A percentile compares a stretch with the other conserved stretches of the same genome.
phyloP scores from a whole-genome alignment of 2,888 invertebrate species.

The Cremastinae sp. region DNA sequence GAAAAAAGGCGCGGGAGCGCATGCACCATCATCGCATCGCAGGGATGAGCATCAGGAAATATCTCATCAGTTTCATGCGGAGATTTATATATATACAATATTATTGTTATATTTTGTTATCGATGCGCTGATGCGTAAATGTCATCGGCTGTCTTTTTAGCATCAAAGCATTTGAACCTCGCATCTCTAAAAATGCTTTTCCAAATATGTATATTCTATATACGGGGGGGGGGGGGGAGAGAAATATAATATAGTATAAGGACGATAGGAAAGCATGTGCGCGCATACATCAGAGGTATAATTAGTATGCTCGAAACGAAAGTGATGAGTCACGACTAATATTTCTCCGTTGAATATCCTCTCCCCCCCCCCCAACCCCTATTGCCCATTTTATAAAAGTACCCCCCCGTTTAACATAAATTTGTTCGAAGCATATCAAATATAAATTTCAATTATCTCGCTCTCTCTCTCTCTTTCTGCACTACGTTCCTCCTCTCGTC shows the following conservation, averaged over 20 bases:
- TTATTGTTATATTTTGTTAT: no score
- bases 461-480: neutral
- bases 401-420: slow-evolving; percentile 46
- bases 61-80: no score
- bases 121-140: no score
- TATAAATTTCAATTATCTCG: slow-evolving; percentile 51
- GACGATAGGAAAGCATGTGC: no score
- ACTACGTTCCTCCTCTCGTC: neutral
- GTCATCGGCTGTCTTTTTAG: slow-evolving; percentile 16
- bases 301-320: slow-evolving; percentile 48
- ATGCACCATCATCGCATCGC: no score
- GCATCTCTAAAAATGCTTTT: slow-evolving; percentile 1
- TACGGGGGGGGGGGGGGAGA: neutral
- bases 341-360: slow-evolving; percentile 46
- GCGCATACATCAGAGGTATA: no score
- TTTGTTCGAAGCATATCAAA: slow-evolving; percentile 48
- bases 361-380: no score
- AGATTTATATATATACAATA: no score
- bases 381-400: no score
- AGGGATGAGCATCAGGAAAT: no score
- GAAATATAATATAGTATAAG: no score
- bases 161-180: slow-evolving; percentile 5
- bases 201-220: slow-evolving; percentile 13
- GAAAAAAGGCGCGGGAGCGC: no score
- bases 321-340: slow-evolving; percentile 51